phyloP scores from a whole-genome alignment of 2,888 invertebrate genomes.

The Hemithea aestivaria region DNA sequence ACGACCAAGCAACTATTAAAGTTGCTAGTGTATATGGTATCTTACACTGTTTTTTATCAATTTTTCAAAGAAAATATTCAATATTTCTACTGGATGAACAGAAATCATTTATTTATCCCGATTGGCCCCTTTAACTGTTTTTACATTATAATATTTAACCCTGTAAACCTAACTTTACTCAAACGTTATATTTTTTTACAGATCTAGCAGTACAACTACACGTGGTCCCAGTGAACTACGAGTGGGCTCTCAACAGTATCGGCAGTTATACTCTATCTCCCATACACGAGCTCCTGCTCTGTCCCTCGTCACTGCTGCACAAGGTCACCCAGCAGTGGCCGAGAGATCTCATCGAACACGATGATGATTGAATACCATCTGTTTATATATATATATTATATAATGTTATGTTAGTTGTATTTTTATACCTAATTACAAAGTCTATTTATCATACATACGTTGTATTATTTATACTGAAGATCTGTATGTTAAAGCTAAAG shows the following conservation, averaged over 20 bases:
- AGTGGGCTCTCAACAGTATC: constrained; percentile 72
- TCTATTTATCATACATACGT: constrained; percentile 8
- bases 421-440: constrained; percentile 10
- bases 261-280: constrained; percentile 54
- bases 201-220: constrained; percentile 57
- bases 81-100: too few species aligned
- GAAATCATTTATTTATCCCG: too few species aligned
- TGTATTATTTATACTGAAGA: too few species aligned
- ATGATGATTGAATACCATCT: constrained; percentile 31
- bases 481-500: too few species aligned
- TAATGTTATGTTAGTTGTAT: constrained; percentile 6
- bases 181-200: constrained; percentile 34
- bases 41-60: too few species aligned
- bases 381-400: not conserved
- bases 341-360: constrained; percentile 38
- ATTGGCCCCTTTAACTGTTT: too few species aligned
- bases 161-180: too few species aligned
- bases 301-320: constrained; percentile 50
- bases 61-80: too few species aligned
- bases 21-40: too few species aligned
- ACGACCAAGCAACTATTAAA: too few species aligned
- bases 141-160: too few species aligned
- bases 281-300: constrained; percentile 54
- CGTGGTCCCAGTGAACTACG: constrained; percentile 68
- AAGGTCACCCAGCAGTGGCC: constrained; percentile 49